Conservation (phyloP, 2,797 vertebrate species). For the Etheostoma nigrum region DNA sequence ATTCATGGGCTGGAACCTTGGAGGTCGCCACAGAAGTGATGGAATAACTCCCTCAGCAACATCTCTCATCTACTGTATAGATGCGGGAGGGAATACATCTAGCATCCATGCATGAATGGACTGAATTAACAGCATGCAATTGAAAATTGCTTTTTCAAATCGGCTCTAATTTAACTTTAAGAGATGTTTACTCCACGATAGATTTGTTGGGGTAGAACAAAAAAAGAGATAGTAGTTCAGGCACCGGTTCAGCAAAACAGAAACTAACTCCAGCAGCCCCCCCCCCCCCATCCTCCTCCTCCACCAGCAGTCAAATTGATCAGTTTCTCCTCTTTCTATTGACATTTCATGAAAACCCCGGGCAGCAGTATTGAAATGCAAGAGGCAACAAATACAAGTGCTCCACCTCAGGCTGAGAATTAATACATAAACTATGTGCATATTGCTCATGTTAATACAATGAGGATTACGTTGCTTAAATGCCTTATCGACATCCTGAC, state of each 20-base stretch:
- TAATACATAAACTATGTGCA: conserved; percentile 59
- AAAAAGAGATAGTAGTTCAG: conserved; percentile 8
- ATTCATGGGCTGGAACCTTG: conserved; percentile 72
- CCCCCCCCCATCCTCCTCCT: background rate
- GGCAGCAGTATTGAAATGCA: conserved; percentile 47
- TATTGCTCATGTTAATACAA: conserved; percentile 66
- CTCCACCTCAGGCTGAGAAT: conserved; percentile 47
- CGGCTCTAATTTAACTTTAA: conserved; percentile 51
- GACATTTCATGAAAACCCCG: conserved; percentile 41
- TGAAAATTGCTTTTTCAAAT: conserved; percentile 55
- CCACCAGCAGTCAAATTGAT: conserved; percentile 42
- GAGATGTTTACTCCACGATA: conserved; percentile 43
- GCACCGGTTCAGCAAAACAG: conserved; percentile 29
- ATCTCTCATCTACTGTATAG: conserved; percentile 52
- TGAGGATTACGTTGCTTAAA: conserved; percentile 75
- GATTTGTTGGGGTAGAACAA: conserved; percentile 35
- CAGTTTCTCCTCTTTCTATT: conserved; percentile 38
- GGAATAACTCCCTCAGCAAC: conserved; percentile 54
- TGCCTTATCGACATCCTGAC: conserved; percentile 68
- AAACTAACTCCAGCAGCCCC: conserved; percentile 17
- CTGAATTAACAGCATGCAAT: conserved; percentile 11
- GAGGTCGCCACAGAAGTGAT: conserved; percentile 48
- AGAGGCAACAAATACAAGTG: conserved; percentile 38
- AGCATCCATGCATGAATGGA: conserved; percentile 24
- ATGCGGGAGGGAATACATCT: background rate